Evolutionary conservation across 2,888 invertebrate genomes (phyloP).

Genomic region (Orthosia gothica): DNA sequence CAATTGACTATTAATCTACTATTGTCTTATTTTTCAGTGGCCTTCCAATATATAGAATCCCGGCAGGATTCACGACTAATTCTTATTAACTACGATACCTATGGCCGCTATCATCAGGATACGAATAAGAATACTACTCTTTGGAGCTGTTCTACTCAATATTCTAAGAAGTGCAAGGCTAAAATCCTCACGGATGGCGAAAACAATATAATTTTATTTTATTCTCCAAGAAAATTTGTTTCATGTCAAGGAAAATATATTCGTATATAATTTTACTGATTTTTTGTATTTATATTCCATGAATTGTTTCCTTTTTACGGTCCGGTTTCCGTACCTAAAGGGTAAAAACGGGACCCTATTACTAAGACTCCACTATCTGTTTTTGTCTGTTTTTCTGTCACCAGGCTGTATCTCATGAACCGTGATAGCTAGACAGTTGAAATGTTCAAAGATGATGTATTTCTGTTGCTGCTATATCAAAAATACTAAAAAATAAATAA

Average conservation of each 20-base stretch:
- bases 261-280: constrained; percentile 14
- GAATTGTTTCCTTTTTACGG: no score
- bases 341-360: no score
- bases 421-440: no score
- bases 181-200: constrained; percentile 4
- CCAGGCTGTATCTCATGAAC: no score
- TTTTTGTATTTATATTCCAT: no score
- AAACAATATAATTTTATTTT: constrained; percentile 1
- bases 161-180: constrained; percentile 47
- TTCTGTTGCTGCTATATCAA: no score
- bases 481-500: no score
- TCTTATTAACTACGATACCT: constrained; percentile 55
- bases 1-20: background rate
- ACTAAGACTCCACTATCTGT: no score
- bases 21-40: constrained; percentile 14
- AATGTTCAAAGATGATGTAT: no score
- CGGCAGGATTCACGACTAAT: constrained; percentile 26
- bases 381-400: no score
- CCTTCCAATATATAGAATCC: background rate
- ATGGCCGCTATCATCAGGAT: background rate
- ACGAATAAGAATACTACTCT: background rate
- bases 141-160: constrained; percentile 61
- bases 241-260: constrained; percentile 20
- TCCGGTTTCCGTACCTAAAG: no score
- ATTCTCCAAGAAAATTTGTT: constrained; percentile 10